A percentile compares a stretch with the other conserved stretches of the same genome.
phyloP scores from a whole-genome alignment of 1,140 invertebrate species.

The Drosophila lacertosa region DNA sequence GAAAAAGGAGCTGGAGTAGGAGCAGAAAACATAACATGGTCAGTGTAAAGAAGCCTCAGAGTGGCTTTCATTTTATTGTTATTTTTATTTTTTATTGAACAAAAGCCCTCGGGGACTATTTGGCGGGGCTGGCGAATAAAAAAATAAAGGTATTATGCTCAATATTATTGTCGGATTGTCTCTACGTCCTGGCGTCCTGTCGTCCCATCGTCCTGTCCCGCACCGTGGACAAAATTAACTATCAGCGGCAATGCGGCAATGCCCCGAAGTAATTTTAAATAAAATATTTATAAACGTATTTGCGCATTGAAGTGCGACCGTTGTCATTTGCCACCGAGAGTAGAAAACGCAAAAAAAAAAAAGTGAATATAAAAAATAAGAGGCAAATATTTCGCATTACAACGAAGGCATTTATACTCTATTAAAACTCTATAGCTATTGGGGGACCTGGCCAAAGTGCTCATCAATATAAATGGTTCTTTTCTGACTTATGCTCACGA shows the following conservation, averaged over 20 bases:
- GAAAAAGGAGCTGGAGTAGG: conserved; percentile 23
- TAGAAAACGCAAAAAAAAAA: conserved; percentile 11
- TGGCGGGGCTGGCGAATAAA: conserved; percentile 69
- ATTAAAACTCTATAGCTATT: conserved; percentile 10
- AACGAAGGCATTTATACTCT: conserved; percentile 18
- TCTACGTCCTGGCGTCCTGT: not conserved
- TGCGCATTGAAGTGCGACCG: conserved; percentile 70
- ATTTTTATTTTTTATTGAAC: conserved; percentile 71
- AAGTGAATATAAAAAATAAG: conserved; percentile 3
- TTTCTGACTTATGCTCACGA: not conserved
- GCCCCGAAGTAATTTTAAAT: conserved; percentile 75
- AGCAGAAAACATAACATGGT: conserved; percentile 44
- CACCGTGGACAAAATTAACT: conserved; percentile 71
- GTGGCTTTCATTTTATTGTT: conserved; percentile 24
- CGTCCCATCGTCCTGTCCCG: conserved; percentile 18
- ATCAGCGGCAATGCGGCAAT: conserved; percentile 68
- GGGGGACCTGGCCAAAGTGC: conserved; percentile 5
- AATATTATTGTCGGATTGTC: conserved; percentile 70
- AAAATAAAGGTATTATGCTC: conserved; percentile 81
- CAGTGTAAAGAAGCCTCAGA: conserved; percentile 39
- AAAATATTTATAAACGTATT: conserved; percentile 78
- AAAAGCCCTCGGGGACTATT: conserved; percentile 73
- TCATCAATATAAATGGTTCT: conserved; percentile 4
- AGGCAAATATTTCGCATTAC: conserved; percentile 15
- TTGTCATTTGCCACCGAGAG: conserved; percentile 51